These are phyloP conservation scores for Patiria pectinifera DNA, from an alignment of 53 echinoderm and acorn worm genomes.

Conservation along the genomic window DNA sequence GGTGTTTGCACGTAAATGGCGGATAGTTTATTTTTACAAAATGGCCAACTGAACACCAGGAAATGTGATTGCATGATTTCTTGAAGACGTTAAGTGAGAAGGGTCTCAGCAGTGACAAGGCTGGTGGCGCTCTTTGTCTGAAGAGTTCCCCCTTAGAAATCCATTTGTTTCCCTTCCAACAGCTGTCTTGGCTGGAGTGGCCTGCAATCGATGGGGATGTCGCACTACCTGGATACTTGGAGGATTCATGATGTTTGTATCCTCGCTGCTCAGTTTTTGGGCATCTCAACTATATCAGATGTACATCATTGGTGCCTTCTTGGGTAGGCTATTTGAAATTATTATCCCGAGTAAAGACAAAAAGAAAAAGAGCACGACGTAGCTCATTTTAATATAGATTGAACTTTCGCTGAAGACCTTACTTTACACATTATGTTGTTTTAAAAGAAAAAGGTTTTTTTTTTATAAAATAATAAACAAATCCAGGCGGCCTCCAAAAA, in stretches of 20 bases:
- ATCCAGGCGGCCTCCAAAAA: too few species aligned
- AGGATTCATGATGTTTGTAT: conserved; percentile 11
- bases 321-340: not conserved
- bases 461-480: too few species aligned
- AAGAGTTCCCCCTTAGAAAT: not conserved
- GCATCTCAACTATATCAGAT: not conserved
- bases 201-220: conserved; percentile 18
- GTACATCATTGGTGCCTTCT: conserved; percentile 23
- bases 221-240: conserved; percentile 19
- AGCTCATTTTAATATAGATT: not conserved
- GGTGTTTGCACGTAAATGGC: too few species aligned
- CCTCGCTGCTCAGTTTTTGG: conserved; percentile 14
- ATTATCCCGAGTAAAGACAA: not conserved
- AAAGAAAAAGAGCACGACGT: not conserved
- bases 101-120: too few species aligned
- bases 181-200: not conserved
- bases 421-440: too few species aligned
- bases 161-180: not conserved
- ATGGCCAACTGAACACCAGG: too few species aligned
- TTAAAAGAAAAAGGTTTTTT: too few species aligned
- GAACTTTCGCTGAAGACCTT: too few species aligned
- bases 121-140: not conserved
- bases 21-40: too few species aligned
- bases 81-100: too few species aligned
- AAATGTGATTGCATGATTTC: too few species aligned